Conservation (phyloP, 1,140 invertebrate genomes). For the Oncopodura yosiiana region DNA sequence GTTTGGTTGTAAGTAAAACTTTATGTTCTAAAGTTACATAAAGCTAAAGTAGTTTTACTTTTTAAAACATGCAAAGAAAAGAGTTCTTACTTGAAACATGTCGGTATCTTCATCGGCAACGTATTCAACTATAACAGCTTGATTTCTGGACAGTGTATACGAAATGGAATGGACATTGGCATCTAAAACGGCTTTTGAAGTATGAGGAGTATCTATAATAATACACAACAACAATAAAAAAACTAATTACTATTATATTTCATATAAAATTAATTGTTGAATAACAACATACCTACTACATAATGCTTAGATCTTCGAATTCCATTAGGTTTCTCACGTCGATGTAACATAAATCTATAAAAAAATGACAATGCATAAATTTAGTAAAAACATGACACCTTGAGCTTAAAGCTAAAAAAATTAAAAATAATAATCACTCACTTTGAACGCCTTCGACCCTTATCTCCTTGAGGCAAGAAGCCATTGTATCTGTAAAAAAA, state of each 20-base stretch:
- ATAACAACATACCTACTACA: too few relatives aligned
- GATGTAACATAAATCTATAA: slow-evolving; percentile 81
- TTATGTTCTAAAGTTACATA: background rate
- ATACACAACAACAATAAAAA: too few relatives aligned
- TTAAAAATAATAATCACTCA: too few relatives aligned
- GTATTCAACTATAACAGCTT: slow-evolving; percentile 96
- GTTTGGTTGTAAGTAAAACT: too few relatives aligned
- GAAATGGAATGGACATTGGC: slow-evolving; percentile 74
- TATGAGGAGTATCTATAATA: slow-evolving; percentile 73
- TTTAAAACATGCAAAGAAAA: slow-evolving; percentile 10
- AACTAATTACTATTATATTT: too few relatives aligned
- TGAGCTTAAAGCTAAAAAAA: too few relatives aligned
- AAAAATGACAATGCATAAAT: too few relatives aligned
- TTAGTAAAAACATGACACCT: too few relatives aligned
- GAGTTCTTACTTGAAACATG: slow-evolving; percentile 83
- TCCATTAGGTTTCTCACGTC: slow-evolving; percentile 74
- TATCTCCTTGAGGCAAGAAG: slow-evolving; percentile 79
- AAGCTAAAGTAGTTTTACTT: background rate
- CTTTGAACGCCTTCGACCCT: slow-evolving; percentile 68
- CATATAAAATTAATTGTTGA: too few relatives aligned
- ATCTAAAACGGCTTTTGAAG: slow-evolving; percentile 43
- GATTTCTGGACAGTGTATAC: slow-evolving; percentile 88
- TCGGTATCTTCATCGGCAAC: slow-evolving; percentile 87
- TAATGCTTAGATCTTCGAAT: slow-evolving; percentile 92
- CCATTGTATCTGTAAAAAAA: slow-evolving; percentile 78